These are phyloP conservation scores for Sus cebifrons DNA, from an alignment of 2,797 vertebrate species.

Conservation along the genomic window DNA sequence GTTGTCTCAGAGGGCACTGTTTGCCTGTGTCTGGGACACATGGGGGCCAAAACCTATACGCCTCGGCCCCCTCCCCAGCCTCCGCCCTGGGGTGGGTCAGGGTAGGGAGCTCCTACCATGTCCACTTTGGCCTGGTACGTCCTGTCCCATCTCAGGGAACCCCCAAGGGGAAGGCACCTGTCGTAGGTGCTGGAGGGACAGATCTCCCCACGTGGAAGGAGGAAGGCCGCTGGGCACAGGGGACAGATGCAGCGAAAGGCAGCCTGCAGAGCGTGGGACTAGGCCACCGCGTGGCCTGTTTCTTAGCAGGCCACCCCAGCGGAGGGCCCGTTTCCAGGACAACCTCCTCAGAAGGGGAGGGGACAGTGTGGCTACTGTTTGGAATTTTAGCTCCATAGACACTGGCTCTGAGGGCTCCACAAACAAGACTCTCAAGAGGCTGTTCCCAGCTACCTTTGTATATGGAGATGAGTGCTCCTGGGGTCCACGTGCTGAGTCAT, in stretches of 20 bases:
- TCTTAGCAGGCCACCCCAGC: slow-evolving; percentile 40
- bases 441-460: background rate
- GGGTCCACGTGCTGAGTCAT: fast-evolving
- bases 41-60: fast-evolving
- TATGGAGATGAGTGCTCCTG: fast-evolving
- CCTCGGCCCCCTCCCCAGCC: background rate
- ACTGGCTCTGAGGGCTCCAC: background rate
- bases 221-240: background rate
- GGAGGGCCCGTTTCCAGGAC: slow-evolving; percentile 55
- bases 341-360: slow-evolving; percentile 25
- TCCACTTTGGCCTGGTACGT: fast-evolving
- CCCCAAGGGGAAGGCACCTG: background rate
- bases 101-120: background rate
- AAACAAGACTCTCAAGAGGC: background rate
- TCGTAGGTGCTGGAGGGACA: background rate
- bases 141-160: background rate
- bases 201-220: background rate
- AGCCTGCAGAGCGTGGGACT: fast-evolving
- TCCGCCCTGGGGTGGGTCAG: too few species aligned
- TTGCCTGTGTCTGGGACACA: background rate
- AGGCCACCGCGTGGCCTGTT: background rate
- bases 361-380: background rate
- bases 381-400: slow-evolving; percentile 53
- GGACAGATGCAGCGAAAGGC: background rate
- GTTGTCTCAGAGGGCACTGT: background rate